phyloP scores from a whole-genome alignment of 2,888 invertebrate genomes.

The Agrilus mali region DNA sequence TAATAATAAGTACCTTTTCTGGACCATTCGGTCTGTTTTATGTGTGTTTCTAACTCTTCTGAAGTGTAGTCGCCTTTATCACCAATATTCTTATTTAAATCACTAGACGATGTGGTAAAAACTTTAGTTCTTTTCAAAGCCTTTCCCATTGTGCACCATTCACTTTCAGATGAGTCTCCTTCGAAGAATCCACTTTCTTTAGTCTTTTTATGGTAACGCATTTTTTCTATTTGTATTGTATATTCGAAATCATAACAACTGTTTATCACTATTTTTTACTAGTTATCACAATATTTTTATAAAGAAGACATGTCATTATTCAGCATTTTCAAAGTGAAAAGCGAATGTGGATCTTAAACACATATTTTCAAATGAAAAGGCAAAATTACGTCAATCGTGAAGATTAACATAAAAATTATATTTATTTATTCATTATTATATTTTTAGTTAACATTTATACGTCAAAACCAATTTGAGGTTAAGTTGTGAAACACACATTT shows the following conservation, averaged over 20 bases:
- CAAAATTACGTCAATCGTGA: too few relatives aligned
- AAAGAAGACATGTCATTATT: too few relatives aligned
- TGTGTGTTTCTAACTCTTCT: conserved; percentile 28
- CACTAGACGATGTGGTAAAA: conserved; percentile 26
- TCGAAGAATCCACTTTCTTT: conserved; percentile 78
- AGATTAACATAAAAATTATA: too few relatives aligned
- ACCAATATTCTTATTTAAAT: conserved; percentile 15
- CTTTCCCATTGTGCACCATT: conserved; percentile 37
- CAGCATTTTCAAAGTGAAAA: too few relatives aligned
- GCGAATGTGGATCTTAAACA: too few relatives aligned
- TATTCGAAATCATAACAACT: conserved; percentile 2
- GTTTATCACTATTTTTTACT: background rate
- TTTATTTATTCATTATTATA: too few relatives aligned
- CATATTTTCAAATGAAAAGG: too few relatives aligned
- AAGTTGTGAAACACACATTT: too few relatives aligned
- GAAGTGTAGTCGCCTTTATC: conserved; percentile 24
- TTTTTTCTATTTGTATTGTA: conserved; percentile 16
- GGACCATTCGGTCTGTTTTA: conserved; percentile 18
- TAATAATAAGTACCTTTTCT: conserved; percentile 12
- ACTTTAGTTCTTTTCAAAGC: conserved; percentile 32
- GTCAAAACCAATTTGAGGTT: too few relatives aligned
- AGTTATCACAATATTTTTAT: too few relatives aligned
- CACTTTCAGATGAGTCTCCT: conserved; percentile 53
- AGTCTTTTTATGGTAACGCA: conserved; percentile 35
- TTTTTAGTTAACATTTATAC: too few relatives aligned